Evolutionary conservation across 2,797 vertebrate genomes (phyloP).

Genomic region (Helarctos malayanus): DNA sequence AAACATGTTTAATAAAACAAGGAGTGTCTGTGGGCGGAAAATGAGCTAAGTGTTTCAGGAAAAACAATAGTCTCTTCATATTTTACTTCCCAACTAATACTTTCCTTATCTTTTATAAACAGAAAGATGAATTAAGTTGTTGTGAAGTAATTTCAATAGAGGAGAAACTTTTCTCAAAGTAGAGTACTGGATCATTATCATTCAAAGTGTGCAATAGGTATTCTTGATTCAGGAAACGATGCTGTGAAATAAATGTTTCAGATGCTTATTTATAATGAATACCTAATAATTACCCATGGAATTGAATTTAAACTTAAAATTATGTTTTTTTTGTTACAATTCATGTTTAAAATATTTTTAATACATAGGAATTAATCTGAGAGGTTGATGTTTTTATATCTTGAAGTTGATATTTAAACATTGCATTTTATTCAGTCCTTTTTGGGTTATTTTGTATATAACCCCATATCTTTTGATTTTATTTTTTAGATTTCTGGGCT

Average conservation of each 20-base stretch:
- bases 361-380: constrained; percentile 2
- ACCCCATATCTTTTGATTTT: neutral
- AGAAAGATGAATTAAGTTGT: constrained; percentile 53
- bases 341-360: neutral
- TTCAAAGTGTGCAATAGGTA: neutral
- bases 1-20: constrained; percentile 58
- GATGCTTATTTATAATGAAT: neutral
- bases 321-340: constrained; percentile 43
- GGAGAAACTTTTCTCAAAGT: constrained; percentile 12
- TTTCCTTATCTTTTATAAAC: constrained; percentile 1
- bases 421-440: constrained; percentile 42
- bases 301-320: constrained; percentile 57
- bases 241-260: constrained; percentile 44
- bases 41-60: constrained; percentile 17
- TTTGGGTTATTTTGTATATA: constrained; percentile 17
- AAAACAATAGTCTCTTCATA: constrained; percentile 27
- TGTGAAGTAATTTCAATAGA: constrained; percentile 30
- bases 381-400: constrained; percentile 33
- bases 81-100: constrained; percentile 41
- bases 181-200: constrained; percentile 48
- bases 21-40: neutral
- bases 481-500: constrained; percentile 85
- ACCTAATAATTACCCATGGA: neutral
- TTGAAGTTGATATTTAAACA: constrained; percentile 32
- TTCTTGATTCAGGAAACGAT: constrained; percentile 35